A percentile compares a stretch with the other conserved stretches of the same genome.
Evolutionary conservation across 1,140 invertebrate genomes (phyloP).

Genomic region (Psilanteris sp.): DNA sequence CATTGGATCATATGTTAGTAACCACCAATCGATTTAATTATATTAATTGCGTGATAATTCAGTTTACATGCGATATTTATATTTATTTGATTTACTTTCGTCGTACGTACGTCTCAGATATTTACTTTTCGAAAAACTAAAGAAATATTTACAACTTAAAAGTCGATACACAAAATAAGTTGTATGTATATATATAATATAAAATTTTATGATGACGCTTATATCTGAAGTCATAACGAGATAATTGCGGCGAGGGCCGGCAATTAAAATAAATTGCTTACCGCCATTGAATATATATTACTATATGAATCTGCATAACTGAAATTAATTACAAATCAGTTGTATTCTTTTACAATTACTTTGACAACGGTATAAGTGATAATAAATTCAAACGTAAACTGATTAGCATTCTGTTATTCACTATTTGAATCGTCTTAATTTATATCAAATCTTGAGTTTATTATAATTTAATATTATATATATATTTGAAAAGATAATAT

Average conservation of each 20-base stretch:
- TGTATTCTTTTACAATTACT: slow-evolving; percentile 26
- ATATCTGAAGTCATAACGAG: slow-evolving; percentile 56
- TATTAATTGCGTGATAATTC: too few relatives aligned
- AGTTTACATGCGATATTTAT: too few relatives aligned
- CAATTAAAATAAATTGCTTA: slow-evolving; percentile 60
- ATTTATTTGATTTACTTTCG: slow-evolving; percentile 4
- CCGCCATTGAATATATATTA: slow-evolving; percentile 52
- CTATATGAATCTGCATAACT: slow-evolving; percentile 50
- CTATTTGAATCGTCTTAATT: too few relatives aligned
- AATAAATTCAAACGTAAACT: slow-evolving; percentile 19
- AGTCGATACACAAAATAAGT: slow-evolving; percentile 36
- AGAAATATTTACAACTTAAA: slow-evolving; percentile 40
- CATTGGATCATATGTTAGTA: background rate
- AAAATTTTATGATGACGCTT: slow-evolving; percentile 59
- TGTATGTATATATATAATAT: slow-evolving; percentile 49
- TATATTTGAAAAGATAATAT: too few relatives aligned
- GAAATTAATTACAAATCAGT: slow-evolving; percentile 40
- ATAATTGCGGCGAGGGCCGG: slow-evolving; percentile 51
- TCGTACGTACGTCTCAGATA: background rate
- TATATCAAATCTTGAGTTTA: too few relatives aligned
- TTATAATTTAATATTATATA: too few relatives aligned
- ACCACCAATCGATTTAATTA: background rate
- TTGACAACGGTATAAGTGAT: slow-evolving; percentile 34
- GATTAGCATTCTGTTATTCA: too few relatives aligned
- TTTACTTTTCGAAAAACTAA: slow-evolving; percentile 28